Evolutionary conservation across 2,888 invertebrate genomes (phyloP), one percentile per base, ranked within the genome.

Genomic region (Gastrophysa polygoni): DNA sequence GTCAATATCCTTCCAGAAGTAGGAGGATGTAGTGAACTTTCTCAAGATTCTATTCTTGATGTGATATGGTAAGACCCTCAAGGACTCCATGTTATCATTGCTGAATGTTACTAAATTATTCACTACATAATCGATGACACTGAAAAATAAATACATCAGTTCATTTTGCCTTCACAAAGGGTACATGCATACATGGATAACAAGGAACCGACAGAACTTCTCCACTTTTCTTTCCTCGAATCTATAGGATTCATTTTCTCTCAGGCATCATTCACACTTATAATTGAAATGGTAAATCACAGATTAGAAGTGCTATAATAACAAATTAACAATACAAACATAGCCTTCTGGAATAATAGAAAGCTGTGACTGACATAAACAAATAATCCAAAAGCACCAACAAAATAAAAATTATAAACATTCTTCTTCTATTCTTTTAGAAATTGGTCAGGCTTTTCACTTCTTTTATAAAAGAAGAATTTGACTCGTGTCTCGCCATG

Each of bases 41-140:
- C 68, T 71, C n/a, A 79, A 63, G 61, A 80, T 72, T 49, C 63
- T 70, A 51, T 76, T 73, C 68, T 78, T 79, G 24, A 79, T 67
- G 50, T 73, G 66, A 21, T 58, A 44, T 0, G 79, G 78, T 38
- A 79, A 67, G 44, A 66, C 49, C 34, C 63, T 50, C 10, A 77
- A 44, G 8, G 55, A 58, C 43, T 69, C 68, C 43, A 65, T 57
- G 46, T 73, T 70, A 14, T 65, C 58, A 20, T 63, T 57, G 38
- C 59, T 54, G 48, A 63, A 66, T 21, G 65, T 38, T 16, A 57
- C n/a, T 29, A 78, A 60, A 64, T 77, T 73, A 48, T 71, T 71
- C 8, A 73, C 67, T 10, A 76, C 66, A 52, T 69, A 71, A 38
- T 76, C 72, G 17, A 68, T 46, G 10, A 46, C 54, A 24, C 71